A percentile compares a stretch with the other conserved stretches of the same genome.
phyloP scores from a whole-genome alignment of 2,888 invertebrate genomes.

The Griposia aprilina region DNA sequence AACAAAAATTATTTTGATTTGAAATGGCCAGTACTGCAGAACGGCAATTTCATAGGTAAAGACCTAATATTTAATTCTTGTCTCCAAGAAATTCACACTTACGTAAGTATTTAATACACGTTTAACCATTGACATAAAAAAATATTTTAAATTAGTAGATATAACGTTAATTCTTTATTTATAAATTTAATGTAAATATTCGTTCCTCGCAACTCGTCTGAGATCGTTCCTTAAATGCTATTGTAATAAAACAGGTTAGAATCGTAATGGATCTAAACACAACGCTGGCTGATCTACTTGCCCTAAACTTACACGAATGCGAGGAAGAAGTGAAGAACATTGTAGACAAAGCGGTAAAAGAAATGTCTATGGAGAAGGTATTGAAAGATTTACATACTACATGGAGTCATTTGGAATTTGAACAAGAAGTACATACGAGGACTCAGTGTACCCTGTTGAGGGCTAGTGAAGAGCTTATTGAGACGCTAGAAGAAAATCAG shows the following conservation, averaged over 20 bases:
- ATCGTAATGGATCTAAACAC: conserved; percentile 98
- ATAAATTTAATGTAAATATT: conserved; percentile 26
- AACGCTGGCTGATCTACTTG: conserved; percentile 97
- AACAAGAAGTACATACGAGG: conserved; percentile 96
- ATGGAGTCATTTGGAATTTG: conserved; percentile 98
- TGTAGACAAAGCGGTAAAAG: conserved; percentile 99
- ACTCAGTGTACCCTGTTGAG: conserved; percentile 96
- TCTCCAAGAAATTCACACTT: conserved; percentile 28
- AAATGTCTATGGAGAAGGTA: conserved; percentile 99
- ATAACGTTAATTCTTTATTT: neutral
- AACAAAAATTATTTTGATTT: too few species aligned
- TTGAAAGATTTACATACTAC: conserved; percentile 97
- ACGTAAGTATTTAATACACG: conserved; percentile 52
- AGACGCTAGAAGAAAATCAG: conserved; percentile 99
- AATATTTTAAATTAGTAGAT: conserved; percentile 20
- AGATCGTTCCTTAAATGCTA: neutral
- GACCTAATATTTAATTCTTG: conserved; percentile 21
- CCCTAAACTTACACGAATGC: conserved; percentile 98
- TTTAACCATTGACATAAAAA: conserved; percentile 16
- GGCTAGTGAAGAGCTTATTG: conserved; percentile 98
- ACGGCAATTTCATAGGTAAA: too few species aligned
- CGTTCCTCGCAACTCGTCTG: neutral
- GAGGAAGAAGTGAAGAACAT: conserved; percentile 99
- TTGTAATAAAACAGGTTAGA: conserved; percentile 92
- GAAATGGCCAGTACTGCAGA: too few species aligned